These are phyloP conservation scores for Grus americana DNA, from an alignment of 2,113 vertebrate species.

Conservation along the genomic window DNA sequence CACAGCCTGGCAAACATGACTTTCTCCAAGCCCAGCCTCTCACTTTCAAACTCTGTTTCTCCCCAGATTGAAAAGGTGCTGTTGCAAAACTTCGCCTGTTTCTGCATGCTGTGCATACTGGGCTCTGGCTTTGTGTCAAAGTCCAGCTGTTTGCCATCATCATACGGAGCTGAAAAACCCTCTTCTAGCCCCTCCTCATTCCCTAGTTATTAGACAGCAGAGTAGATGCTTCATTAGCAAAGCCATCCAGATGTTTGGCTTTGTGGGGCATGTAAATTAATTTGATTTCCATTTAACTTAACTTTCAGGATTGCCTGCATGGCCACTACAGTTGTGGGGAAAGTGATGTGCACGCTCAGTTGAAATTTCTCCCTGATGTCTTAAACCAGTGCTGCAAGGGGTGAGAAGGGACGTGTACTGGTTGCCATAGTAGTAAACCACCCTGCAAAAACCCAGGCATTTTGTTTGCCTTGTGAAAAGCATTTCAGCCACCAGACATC, in stretches of 20 bases:
- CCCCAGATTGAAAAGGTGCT: not conserved
- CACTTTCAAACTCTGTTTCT: not conserved
- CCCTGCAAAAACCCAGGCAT: not conserved
- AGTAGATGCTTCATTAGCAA: not conserved
- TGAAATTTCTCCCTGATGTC: not conserved
- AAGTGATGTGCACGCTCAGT: not conserved
- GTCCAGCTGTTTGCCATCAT: not conserved
- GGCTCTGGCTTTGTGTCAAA: not conserved
- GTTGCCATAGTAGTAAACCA: not conserved
- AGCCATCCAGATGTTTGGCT: not conserved
- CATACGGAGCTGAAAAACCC: not conserved
- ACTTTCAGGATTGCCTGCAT: not conserved
- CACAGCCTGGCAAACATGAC: accelerated
- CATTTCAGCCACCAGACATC: not conserved
- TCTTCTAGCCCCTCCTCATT: not conserved
- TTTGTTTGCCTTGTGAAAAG: not conserved
- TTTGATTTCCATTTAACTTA: not conserved
- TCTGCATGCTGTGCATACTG: not conserved
- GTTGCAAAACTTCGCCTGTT: not conserved
- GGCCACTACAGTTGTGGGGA: not conserved
- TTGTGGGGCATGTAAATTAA: not conserved
- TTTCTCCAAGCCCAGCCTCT: not conserved
- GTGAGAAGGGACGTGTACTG: not conserved
- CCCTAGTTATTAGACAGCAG: not conserved
- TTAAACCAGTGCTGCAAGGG: not conserved